Base-by-base conservation (phyloP, 2,113 vertebrate genomes). In the Podilymbus podiceps region DNA sequence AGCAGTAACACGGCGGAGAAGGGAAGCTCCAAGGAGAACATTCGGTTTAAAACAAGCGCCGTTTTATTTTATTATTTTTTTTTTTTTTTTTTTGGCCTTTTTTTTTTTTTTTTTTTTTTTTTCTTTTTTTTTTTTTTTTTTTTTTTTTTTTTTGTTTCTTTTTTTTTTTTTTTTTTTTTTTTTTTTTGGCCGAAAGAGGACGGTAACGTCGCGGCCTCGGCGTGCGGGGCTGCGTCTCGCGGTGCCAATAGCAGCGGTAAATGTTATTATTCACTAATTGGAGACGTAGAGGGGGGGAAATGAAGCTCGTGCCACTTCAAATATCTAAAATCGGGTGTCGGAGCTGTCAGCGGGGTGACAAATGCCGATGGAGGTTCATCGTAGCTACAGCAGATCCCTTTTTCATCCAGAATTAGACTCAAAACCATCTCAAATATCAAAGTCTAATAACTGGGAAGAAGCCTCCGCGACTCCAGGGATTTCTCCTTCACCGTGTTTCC, bases 221-320 rank as follows among this genome's bases (percentile, higher is more conserved):
- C 7, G 1, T 11, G 1, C 4, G 31, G 18, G 55, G 23, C 55
- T 9, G 44, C 42, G 17, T 23, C 53, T 46, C 31, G 2, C 4
- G 31, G 40, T 12, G 31, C 16, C 27, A 3, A 6, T 11, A 24
- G 30, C 12, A 2, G 40, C 4, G 22, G 23, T 17, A 49, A 62
- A 49, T 3, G 11, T 49, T 30, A 22, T 22, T 38, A 8, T 38
- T 11, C 30, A 77, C 40, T 40, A 19, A 62, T 40, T 19, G 30
- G 2, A 5, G 52, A 11, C 31, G 15, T 9, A 2, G 1, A 25
- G 10, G 16, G 24, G 24, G 18, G 22, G 44, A 9, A 42, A 17
- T 17, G 9, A 23, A 58, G 21, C 28, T 46, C 42, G 2, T 13
- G 31, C 16, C 44, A 7, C 62, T 66, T n/a, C 31, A n/a, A 9